A percentile compares a stretch with the other conserved stretches of the same genome.
These are phyloP conservation scores for Hemibagrus wyckioides DNA, from an alignment of 2,113 vertebrate species.

Conservation along the genomic window DNA sequence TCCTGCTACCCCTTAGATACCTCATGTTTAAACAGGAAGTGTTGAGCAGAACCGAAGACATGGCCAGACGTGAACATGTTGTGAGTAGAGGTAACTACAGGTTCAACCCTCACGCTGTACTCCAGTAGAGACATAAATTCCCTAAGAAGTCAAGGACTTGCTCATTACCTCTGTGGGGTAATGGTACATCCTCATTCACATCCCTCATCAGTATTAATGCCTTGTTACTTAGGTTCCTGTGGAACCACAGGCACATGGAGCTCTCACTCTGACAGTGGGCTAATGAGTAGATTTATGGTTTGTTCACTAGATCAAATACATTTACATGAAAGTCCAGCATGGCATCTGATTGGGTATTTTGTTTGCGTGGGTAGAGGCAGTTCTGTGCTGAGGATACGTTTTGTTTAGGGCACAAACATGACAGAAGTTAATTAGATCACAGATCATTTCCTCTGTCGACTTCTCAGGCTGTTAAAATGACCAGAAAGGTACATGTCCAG, in stretches of 20 bases:
- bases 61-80: not conserved
- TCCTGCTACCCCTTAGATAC: not conserved
- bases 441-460: not conserved
- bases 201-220: constrained; percentile 17
- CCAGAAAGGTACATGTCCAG: not conserved
- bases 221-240: constrained; percentile 16
- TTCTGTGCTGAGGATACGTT: not conserved
- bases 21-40: not conserved
- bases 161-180: constrained; percentile 22
- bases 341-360: not conserved
- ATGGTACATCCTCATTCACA: not conserved
- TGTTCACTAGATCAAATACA: not conserved
- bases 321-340: not conserved
- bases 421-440: no score
- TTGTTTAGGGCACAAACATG: not conserved
- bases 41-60: not conserved
- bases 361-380: not conserved
- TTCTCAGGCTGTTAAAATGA: not conserved
- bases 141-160: not conserved
- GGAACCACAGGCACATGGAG: constrained; percentile 1
- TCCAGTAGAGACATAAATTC: not conserved
- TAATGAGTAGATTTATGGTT: not conserved
- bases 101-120: not conserved
- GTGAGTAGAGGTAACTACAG: not conserved
- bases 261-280: not conserved